Percentiles rank a stretch among this genome's conserved stretches.
Conservation (phyloP, 1,140 invertebrate species). For the Cydia amplana region DNA sequence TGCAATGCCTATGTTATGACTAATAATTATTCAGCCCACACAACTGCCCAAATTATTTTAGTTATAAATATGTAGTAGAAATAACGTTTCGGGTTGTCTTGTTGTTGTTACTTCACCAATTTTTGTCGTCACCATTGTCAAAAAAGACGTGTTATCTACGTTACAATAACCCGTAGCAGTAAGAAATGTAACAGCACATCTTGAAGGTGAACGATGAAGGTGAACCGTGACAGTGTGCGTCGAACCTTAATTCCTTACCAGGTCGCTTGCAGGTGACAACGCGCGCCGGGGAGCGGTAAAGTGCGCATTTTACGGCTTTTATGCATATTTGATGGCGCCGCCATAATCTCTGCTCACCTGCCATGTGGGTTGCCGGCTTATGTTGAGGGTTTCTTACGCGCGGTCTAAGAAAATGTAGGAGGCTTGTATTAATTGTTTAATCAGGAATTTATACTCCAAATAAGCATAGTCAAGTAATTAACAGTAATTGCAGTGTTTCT, state of each 20-base stretch:
- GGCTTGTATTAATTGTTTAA: slow-evolving; percentile 5
- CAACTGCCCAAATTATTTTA: too few species aligned
- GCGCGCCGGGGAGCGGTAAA: slow-evolving; percentile 70
- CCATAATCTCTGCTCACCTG: slow-evolving; percentile 76
- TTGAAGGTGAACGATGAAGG: too few species aligned
- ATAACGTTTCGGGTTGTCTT: too few species aligned
- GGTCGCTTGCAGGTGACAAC: slow-evolving; percentile 47
- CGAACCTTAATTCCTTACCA: neutral
- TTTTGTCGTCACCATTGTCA: too few species aligned
- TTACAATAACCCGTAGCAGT: too few species aligned
- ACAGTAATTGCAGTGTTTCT: too few species aligned
- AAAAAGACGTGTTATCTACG: too few species aligned
- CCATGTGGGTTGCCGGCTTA: slow-evolving; percentile 51
- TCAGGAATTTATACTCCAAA: neutral
- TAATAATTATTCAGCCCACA: too few species aligned
- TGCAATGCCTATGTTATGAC: too few species aligned
- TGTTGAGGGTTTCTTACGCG: neutral
- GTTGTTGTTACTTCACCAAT: too few species aligned
- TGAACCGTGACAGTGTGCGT: neutral
- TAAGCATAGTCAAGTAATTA: neutral
- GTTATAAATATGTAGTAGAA: too few species aligned
- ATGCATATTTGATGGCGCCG: slow-evolving; percentile 79
- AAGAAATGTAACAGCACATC: too few species aligned
- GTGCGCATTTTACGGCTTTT: slow-evolving; percentile 79
- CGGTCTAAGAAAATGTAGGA: neutral